Evolutionary conservation across 2,113 vertebrate genomes (phyloP).

Genomic region (Hepsetus odoe): DNA sequence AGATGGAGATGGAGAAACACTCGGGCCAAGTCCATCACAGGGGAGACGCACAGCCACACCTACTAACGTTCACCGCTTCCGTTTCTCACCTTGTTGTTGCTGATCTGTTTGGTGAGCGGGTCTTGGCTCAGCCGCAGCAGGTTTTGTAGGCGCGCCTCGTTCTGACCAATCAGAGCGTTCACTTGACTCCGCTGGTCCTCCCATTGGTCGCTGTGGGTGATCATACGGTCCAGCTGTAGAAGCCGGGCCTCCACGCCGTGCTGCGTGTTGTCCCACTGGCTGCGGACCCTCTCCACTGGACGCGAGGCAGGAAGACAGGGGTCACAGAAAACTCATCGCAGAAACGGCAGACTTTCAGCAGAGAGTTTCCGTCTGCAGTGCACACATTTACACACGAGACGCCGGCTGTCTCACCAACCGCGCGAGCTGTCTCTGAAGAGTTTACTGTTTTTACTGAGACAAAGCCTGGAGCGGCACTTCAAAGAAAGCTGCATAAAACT

Average conservation of each 20-base stretch:
- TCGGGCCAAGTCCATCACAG: no score
- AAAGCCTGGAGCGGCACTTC: neutral
- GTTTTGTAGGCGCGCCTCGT: slow-evolving; percentile 79
- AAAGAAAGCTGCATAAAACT: neutral
- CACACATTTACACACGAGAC: neutral
- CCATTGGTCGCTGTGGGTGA: slow-evolving; percentile 88
- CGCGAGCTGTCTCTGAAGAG: neutral
- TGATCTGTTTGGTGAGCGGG: slow-evolving; percentile 82
- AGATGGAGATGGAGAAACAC: no score
- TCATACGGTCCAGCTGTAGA: slow-evolving; percentile 89
- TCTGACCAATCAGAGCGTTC: slow-evolving; percentile 83
- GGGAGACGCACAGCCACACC: no score
- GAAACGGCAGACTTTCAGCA: neutral
- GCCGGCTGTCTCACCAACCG: neutral
- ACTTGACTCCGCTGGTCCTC: slow-evolving; percentile 83
- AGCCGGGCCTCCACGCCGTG: slow-evolving; percentile 85
- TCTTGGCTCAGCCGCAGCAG: slow-evolving; percentile 82
- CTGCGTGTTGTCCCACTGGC: slow-evolving; percentile 92
- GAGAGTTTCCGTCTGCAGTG: neutral
- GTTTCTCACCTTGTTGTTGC: slow-evolving; percentile 87
- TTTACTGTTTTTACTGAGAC: neutral
- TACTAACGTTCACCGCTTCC: neutral
- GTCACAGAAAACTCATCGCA: neutral
- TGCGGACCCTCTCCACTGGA: slow-evolving; percentile 90
- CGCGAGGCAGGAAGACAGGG: slow-evolving; percentile 4